Evolutionary conservation across 2,113 vertebrate genomes (phyloP).

Genomic region (Callospermophilus lateralis): DNA sequence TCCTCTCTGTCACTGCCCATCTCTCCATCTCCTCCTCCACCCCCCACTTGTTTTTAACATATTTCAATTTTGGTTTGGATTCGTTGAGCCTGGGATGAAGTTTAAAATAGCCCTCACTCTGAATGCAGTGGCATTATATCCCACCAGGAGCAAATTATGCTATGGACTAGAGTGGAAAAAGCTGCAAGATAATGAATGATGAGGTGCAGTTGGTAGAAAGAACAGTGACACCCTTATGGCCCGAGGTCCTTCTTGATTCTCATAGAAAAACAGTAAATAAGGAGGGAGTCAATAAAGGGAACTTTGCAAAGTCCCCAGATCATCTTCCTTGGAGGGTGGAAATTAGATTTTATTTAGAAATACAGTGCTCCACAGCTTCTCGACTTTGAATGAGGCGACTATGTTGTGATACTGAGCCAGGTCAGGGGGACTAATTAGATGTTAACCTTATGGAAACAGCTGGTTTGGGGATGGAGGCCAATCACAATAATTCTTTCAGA

Average conservation of each 20-base stretch:
- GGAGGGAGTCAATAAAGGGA: neutral
- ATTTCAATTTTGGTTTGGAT: neutral
- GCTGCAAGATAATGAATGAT: neutral
- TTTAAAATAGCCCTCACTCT: neutral
- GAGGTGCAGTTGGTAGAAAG: neutral
- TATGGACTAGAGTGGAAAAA: neutral
- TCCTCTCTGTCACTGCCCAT: conserved; percentile 46
- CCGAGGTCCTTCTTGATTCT: neutral
- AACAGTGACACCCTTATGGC: neutral
- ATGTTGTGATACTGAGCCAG: neutral
- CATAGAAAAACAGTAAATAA: neutral
- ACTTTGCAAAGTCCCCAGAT: neutral
- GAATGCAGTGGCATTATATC: neutral
- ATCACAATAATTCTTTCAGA: neutral
- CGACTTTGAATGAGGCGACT: neutral
- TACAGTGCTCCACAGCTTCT: neutral
- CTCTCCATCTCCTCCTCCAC: neutral
- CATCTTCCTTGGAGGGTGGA: neutral
- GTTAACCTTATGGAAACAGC: neutral
- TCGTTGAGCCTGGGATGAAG: neutral
- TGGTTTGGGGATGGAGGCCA: neutral
- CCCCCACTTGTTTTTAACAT: conserved; percentile 77
- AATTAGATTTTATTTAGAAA: conserved; percentile 29
- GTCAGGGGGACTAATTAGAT: neutral
- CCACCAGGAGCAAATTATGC: neutral